phyloP scores from a whole-genome alignment of 2,888 invertebrate species.

The Caenorhabditis becei region DNA sequence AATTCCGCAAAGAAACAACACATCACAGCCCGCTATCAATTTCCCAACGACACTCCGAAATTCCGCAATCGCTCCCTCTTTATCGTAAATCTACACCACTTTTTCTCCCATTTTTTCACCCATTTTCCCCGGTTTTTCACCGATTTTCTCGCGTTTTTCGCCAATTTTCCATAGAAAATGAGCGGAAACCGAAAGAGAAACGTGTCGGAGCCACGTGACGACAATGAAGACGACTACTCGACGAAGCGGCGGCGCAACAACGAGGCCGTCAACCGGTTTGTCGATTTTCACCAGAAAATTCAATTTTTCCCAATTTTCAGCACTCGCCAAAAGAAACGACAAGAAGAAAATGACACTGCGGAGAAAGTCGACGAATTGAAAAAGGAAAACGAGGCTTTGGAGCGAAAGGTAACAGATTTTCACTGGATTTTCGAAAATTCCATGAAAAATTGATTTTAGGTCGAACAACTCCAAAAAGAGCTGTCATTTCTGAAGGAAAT shows the following conservation, averaged over 20 bases:
- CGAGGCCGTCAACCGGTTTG: slow-evolving; percentile 78
- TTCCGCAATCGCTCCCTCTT: slow-evolving; percentile 17
- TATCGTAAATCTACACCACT: slow-evolving; percentile 25
- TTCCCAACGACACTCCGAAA: slow-evolving; percentile 41
- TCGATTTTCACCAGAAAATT: background rate
- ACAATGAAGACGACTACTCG: slow-evolving; percentile 72
- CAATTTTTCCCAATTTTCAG: slow-evolving; percentile 54
- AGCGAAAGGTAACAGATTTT: slow-evolving; percentile 69
- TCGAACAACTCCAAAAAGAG: slow-evolving; percentile 79
- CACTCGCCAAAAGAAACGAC: slow-evolving; percentile 81
- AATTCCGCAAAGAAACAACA: background rate
- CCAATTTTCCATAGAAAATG: slow-evolving; percentile 28
- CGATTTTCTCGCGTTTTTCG: slow-evolving; percentile 1
- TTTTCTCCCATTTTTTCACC: slow-evolving; percentile 27
- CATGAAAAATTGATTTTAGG: slow-evolving; percentile 57
- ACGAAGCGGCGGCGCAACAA: slow-evolving; percentile 80
- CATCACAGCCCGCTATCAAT: too few species aligned
- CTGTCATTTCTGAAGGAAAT: slow-evolving; percentile 81
- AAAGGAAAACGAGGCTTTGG: slow-evolving; percentile 79
- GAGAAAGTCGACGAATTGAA: slow-evolving; percentile 77
- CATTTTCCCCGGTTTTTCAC: slow-evolving; percentile 12
- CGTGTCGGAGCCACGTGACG: slow-evolving; percentile 37
- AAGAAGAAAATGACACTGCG: slow-evolving; percentile 79
- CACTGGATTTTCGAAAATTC: slow-evolving; percentile 8
- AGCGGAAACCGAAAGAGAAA: slow-evolving; percentile 53